Evolutionary conservation across 2,888 invertebrate genomes (phyloP).

Genomic region (Himalopsyche japonica): DNA sequence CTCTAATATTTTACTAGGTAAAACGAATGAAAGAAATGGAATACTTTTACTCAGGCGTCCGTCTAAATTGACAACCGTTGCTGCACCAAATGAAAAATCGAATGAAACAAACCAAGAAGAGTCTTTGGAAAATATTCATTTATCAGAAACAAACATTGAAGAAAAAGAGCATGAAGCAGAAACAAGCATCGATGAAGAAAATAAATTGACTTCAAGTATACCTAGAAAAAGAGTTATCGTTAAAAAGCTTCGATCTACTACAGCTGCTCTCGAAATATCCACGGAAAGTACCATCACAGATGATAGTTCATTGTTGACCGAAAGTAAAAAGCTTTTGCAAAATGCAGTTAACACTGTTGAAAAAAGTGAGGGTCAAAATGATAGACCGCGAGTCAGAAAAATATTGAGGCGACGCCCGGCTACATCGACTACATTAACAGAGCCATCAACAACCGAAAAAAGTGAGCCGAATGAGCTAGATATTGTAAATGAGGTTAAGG

Average conservation of each 20-base stretch:
- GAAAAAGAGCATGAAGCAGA: conserved; percentile 54
- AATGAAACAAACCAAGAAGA: conserved; percentile 45
- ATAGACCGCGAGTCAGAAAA: conserved; percentile 25
- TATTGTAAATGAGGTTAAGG: neutral
- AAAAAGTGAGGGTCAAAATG: conserved; percentile 14
- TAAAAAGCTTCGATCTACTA: conserved; percentile 47
- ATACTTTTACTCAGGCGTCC: conserved; percentile 42
- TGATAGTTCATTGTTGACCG: neutral
- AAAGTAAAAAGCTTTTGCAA: conserved; percentile 4
- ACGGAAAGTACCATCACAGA: conserved; percentile 43
- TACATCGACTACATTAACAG: conserved; percentile 41
- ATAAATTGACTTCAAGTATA: conserved; percentile 40
- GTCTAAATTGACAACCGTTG: conserved; percentile 46
- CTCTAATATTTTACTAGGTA: conserved; percentile 35
- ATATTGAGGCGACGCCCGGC: conserved; percentile 34
- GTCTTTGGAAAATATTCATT: conserved; percentile 49
- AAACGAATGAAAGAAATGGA: conserved; percentile 37
- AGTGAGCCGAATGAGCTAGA: conserved; percentile 44
- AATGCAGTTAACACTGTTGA: neutral
- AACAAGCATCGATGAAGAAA: conserved; percentile 42
- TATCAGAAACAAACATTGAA: conserved; percentile 58
- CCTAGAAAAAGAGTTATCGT: conserved; percentile 48
- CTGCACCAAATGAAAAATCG: conserved; percentile 43
- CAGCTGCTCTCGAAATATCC: conserved; percentile 42
- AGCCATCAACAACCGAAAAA: conserved; percentile 42